A percentile compares a stretch with the other conserved stretches of the same genome.
phyloP scores from a whole-genome alignment of 1,140 invertebrate species.

The Pseudobourletiella spinata region DNA sequence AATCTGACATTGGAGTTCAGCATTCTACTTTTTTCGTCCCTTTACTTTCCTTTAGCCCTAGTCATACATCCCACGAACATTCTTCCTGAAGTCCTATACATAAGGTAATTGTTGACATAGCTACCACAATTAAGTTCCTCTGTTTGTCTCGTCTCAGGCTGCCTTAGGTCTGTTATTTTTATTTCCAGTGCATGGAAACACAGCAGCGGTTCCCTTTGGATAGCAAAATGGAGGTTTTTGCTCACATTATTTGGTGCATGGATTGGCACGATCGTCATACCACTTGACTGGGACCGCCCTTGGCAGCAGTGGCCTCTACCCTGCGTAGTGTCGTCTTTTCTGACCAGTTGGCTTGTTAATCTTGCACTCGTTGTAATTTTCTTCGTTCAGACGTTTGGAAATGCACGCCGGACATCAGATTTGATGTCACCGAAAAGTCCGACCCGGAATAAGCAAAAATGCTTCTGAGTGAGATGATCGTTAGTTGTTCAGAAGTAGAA shows the following conservation, averaged over 20 bases:
- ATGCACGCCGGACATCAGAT: background rate
- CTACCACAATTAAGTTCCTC: background rate
- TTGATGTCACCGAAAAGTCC: background rate
- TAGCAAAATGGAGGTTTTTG: conserved; percentile 30
- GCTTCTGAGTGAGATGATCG: too few species aligned
- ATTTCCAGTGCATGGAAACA: conserved; percentile 26
- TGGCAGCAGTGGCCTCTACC: conserved; percentile 77
- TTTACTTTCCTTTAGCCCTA: conserved; percentile 25
- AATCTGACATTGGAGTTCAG: conserved; percentile 29
- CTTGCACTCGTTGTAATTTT: conserved; percentile 3
- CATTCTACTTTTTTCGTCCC: conserved; percentile 22
- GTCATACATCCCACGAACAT: conserved; percentile 15
- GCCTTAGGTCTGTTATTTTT: background rate
- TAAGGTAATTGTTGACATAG: conserved; percentile 17
- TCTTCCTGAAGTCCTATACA: conserved; percentile 22
- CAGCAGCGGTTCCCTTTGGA: conserved; percentile 9
- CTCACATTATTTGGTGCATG: conserved; percentile 66
- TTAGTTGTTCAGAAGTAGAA: too few species aligned
- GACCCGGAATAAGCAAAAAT: too few species aligned
- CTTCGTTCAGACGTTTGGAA: background rate
- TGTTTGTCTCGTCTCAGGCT: background rate
- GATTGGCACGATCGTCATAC: conserved; percentile 76
- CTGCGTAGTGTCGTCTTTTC: conserved; percentile 40
- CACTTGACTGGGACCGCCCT: conserved; percentile 82
- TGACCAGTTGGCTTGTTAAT: conserved; percentile 11